Base-by-base conservation (phyloP, 2,797 vertebrate genomes). In the Odontamblyopus rebecca region DNA sequence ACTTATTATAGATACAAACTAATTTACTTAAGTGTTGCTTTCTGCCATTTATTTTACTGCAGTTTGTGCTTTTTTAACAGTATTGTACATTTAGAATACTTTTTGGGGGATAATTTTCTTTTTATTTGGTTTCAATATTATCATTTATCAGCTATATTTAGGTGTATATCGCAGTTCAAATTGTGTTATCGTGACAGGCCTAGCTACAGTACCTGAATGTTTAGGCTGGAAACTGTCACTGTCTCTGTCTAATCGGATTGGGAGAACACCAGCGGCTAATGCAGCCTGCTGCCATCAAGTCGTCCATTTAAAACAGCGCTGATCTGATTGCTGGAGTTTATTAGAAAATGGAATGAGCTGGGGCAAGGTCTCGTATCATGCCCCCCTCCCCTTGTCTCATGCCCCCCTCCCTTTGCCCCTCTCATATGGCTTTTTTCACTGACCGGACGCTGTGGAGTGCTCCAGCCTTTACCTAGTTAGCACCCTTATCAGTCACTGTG, bases 261-360 rank as follows among this genome's bases (percentile, higher is more conserved):
- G 82, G 84, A 90, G 91, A 88, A 93, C 91, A 92, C 92, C 89
- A 91, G 92, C 88, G 81, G 92, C 93, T 94, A 94, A 95, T 94
- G 92, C 92, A 89, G 91, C 88, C 93, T 86, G 92, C 90, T 93
- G 91, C 93, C 93, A 93, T 94, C 92, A 91, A 93, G 90, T 93
- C 90, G 83, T 86, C 92, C 93, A 93, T 94, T 94, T 95, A 94
- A 94, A 94, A 90, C 91, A 91, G 90, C 87, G 62, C 92, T 94
- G 94, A 95, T 95, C 92, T 93, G 93, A 95, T 95, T 94, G 93
- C 90, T 81, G 79, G 88, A 92, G 85, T 94, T 93, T 94, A 95
- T 94, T 95, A 92, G 93, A 91, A 94, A 94, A 94, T 94, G 93
- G 93, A 93, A 89, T 81, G 67, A 81, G 82, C 71, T 73, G 82